Percentiles rank a stretch among this genome's conserved stretches.
Conservation (phyloP, 1,140 invertebrate genomes). For the Drosophila busckii region DNA sequence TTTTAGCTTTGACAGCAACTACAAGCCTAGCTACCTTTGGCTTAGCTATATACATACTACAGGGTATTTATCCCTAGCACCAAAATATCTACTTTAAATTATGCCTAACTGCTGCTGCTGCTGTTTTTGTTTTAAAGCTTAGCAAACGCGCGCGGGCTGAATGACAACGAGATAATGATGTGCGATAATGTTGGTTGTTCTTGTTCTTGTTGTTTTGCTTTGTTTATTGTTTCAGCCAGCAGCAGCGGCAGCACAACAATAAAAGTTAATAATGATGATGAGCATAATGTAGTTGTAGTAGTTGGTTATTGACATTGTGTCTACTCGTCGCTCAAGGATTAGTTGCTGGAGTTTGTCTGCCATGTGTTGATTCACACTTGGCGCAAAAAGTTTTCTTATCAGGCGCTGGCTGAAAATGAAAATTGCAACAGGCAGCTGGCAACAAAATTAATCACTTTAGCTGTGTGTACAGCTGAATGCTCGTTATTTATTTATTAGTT, state of each 20-base stretch:
- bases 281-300: constrained; percentile 27
- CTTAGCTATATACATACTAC: neutral
- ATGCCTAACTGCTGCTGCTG: neutral
- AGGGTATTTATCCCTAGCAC: constrained; percentile 7
- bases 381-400: neutral
- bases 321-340: constrained; percentile 13
- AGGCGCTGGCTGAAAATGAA: constrained; percentile 14
- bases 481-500: constrained; percentile 32
- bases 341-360: neutral
- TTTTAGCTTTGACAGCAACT: too few species aligned
- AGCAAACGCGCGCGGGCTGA: constrained; percentile 49
- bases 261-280: constrained; percentile 34
- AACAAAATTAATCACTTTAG: constrained; percentile 15
- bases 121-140: constrained; percentile 45
- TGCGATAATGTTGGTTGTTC: constrained; percentile 67
- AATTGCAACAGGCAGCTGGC: constrained; percentile 22
- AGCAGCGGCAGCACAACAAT: constrained; percentile 34
- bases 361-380: neutral
- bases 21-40: too few species aligned
- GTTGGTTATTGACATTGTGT: constrained; percentile 14
- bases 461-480: neutral
- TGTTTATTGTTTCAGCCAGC: constrained; percentile 62
- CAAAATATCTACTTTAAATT: too few species aligned
- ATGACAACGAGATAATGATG: constrained; percentile 77
- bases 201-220: constrained; percentile 48